Evolutionary conservation across 2,797 vertebrate species (phyloP).

Genomic region (Malacoctenus gilli): DNA sequence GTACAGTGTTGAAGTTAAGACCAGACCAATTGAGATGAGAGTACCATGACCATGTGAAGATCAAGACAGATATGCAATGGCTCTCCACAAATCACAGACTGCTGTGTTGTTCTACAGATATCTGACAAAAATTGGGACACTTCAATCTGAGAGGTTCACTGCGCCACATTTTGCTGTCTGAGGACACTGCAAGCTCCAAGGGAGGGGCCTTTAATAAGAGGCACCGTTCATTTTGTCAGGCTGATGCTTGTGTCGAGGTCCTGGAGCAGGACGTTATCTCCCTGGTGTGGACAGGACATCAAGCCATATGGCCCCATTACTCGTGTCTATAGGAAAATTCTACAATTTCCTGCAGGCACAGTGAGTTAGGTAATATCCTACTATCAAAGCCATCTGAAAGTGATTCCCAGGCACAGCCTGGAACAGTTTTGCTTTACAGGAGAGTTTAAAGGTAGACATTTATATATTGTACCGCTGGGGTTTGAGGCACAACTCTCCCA

Average conservation of each 20-base stretch:
- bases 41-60: too few species aligned
- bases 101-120: too few species aligned
- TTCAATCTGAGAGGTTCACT: too few species aligned
- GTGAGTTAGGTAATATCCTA: slow-evolving; percentile 57
- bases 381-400: slow-evolving; percentile 70
- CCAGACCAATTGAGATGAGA: too few species aligned
- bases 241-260: slow-evolving; percentile 43
- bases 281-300: slow-evolving; percentile 51
- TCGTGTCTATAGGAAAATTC: slow-evolving; percentile 64
- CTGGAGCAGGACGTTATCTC: slow-evolving; percentile 51
- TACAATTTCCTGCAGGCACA: slow-evolving; percentile 75
- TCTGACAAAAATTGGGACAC: too few species aligned
- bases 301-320: slow-evolving; percentile 54
- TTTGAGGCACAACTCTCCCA: too few species aligned
- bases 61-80: too few species aligned
- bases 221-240: slow-evolving; percentile 23
- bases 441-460: slow-evolving; percentile 24
- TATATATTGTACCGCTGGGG: not conserved
- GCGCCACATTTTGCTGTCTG: slow-evolving; percentile 36
- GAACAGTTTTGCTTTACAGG: slow-evolving; percentile 52
- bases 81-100: too few species aligned
- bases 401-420: slow-evolving; percentile 51
- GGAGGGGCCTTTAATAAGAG: slow-evolving; percentile 34
- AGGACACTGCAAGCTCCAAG: too few species aligned
- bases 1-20: too few species aligned